These are phyloP conservation scores for Melangyna quadrimaculata DNA, from an alignment of 2,888 invertebrate genomes.

Conservation along the genomic window DNA sequence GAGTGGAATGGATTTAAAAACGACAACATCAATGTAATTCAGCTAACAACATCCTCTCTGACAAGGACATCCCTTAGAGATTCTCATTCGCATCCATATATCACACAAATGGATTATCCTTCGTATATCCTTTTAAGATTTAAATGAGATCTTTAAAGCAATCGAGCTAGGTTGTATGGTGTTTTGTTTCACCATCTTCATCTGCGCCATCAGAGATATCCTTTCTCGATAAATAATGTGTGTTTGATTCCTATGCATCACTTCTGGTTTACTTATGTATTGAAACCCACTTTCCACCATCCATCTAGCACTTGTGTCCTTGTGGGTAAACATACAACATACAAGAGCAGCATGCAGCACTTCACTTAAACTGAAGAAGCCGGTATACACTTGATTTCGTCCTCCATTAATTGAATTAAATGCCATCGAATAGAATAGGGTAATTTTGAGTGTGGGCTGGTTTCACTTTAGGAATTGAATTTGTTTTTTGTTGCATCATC, in stretches of 20 bases:
- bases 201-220: too few relatives aligned
- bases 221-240: constrained; percentile 46
- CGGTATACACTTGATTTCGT: constrained; percentile 55
- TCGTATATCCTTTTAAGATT: constrained; percentile 37
- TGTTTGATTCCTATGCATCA: constrained; percentile 31
- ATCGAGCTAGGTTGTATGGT: not conserved
- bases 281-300: not conserved
- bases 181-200: not conserved
- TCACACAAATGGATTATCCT: constrained; percentile 67
- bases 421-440: constrained; percentile 47
- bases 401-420: constrained; percentile 67
- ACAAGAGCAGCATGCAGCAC: constrained; percentile 52
- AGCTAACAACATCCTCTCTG: constrained; percentile 50
- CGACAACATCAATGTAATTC: constrained; percentile 40
- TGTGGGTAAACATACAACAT: constrained; percentile 24
- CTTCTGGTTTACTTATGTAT: not conserved
- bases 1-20: constrained; percentile 17
- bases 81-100: constrained; percentile 38
- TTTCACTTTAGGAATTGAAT: not conserved
- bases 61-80: constrained; percentile 44
- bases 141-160: constrained; percentile 56
- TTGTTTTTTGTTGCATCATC: not conserved
- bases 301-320: not conserved
- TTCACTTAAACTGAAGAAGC: constrained; percentile 38
- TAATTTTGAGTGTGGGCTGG: constrained; percentile 32